These are phyloP conservation scores for Ectropis crepuscularia DNA, from an alignment of 2,888 invertebrate species.

Conservation along the genomic window DNA sequence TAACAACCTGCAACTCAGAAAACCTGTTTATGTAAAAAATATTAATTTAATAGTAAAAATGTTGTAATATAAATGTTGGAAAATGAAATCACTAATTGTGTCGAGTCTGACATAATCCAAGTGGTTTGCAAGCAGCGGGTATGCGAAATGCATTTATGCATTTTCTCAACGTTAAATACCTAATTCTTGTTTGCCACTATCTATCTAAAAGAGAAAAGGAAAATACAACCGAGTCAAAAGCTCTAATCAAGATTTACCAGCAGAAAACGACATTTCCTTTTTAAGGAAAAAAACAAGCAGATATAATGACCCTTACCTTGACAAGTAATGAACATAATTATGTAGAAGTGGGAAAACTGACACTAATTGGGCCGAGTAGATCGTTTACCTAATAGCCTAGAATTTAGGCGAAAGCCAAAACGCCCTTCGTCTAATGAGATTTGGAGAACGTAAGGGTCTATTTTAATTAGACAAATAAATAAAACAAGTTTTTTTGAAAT, in stretches of 20 bases:
- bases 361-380: slow-evolving; percentile 25
- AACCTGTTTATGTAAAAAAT: no score
- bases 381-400: slow-evolving; percentile 19
- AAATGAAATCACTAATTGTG: no score
- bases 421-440: slow-evolving; percentile 22
- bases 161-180: no score
- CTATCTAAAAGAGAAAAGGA: no score
- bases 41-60: no score
- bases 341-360: slow-evolving; percentile 24
- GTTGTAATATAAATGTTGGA: no score
- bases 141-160: no score
- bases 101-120: no score
- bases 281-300: slow-evolving; percentile 5
- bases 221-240: background rate
- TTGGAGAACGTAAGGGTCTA: slow-evolving; percentile 2
- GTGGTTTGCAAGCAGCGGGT: no score
- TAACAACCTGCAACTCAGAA: no score
- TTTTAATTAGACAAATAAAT: background rate
- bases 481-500: no score
- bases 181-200: no score
- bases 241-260: background rate
- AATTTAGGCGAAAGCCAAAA: slow-evolving; percentile 17
- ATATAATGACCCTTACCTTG: slow-evolving; percentile 21
- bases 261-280: background rate
- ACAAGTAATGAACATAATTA: slow-evolving; percentile 22